These are phyloP conservation scores for Toxotes lorentzi DNA, from an alignment of 2,797 vertebrate genomes.

Conservation along the genomic window DNA sequence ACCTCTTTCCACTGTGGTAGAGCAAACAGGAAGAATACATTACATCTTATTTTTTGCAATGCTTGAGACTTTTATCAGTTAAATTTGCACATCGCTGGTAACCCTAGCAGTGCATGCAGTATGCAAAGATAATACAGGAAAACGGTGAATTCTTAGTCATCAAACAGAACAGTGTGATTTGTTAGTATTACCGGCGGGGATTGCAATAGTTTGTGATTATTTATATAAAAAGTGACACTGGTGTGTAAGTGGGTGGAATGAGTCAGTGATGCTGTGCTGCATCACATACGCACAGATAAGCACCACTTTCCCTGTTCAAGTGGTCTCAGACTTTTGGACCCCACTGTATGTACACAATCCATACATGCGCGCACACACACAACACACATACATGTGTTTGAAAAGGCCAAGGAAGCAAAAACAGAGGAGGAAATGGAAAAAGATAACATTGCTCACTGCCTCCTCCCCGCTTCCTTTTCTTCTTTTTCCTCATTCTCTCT, in stretches of 20 bases:
- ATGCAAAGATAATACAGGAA: neutral
- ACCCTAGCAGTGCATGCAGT: neutral
- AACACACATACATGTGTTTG: neutral
- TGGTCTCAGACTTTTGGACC: too few species aligned
- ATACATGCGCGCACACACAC: neutral
- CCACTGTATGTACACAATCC: neutral
- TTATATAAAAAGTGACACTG: conserved; percentile 32
- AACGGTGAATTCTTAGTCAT: conserved; percentile 8
- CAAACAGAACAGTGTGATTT: conserved; percentile 15
- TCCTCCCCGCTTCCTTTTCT: conserved; percentile 9
- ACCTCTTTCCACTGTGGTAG: neutral
- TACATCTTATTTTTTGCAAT: neutral
- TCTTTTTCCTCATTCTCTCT: conserved; percentile 22
- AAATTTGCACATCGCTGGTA: neutral
- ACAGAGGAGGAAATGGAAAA: conserved; percentile 46
- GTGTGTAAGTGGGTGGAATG: conserved; percentile 55
- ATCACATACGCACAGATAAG: too few species aligned
- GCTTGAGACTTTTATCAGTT: neutral
- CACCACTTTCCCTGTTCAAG: too few species aligned
- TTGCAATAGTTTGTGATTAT: neutral
- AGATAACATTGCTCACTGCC: conserved; percentile 23
- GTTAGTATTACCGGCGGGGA: conserved; percentile 12
- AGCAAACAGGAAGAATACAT: neutral
- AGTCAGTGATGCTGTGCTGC: conserved; percentile 50
- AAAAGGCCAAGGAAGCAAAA: conserved; percentile 16